Base-by-base conservation (phyloP, 92 coral and sea anemone genomes). In the Bergia puertoricense region DNA sequence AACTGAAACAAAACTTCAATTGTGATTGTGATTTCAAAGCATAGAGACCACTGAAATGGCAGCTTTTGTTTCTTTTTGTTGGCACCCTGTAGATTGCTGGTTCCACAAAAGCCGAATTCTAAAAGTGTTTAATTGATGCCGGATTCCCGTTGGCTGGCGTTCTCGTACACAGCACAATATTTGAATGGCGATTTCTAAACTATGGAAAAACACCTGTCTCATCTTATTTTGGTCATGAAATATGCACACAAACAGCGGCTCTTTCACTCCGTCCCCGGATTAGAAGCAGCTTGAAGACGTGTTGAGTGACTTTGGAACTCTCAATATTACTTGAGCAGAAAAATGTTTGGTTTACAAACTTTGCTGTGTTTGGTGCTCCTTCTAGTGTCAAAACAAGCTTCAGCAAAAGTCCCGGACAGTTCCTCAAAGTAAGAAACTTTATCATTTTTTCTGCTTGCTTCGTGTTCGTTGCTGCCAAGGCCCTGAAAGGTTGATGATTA, bases 231-330 rank as follows among this genome's bases (percentile, higher is more conserved):
- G 30, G 48, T 84, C 87, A 84, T 84, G 62, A 84, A 84, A 84
- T 84, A 84, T 84, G 87, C 75, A 84, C 66, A 38, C 45, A 48
- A 71, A 44, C 36, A 69, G 37, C 87, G 87, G 36, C 41, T 56
- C 42, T 48, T 39, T 84, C 87, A 84, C 67, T 71, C 45, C 43
- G 8, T 46, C 16, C 79, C 67, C 30, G 30, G 79, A 71, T 8
- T 36, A 38, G 62, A 73, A 66, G 41, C 54, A 57, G 56, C 9
- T 66, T 6, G 54, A 14, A 6, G 56, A 42, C 87, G 68, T 84
- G 87, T 68, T 84, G 87, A 6, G 87, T 69, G 87, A 84, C 87
- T 84, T 84, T 71, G 57, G 78, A 48, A 84, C 87, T 48, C 65
- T 72, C 78, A 37, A 71, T 14, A 36, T 38, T 84, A 71, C 14